A percentile compares a stretch with the other conserved stretches of the same genome.
Evolutionary conservation across 2,797 vertebrate species (phyloP).

Genomic region (Sphaeramia orbicularis): DNA sequence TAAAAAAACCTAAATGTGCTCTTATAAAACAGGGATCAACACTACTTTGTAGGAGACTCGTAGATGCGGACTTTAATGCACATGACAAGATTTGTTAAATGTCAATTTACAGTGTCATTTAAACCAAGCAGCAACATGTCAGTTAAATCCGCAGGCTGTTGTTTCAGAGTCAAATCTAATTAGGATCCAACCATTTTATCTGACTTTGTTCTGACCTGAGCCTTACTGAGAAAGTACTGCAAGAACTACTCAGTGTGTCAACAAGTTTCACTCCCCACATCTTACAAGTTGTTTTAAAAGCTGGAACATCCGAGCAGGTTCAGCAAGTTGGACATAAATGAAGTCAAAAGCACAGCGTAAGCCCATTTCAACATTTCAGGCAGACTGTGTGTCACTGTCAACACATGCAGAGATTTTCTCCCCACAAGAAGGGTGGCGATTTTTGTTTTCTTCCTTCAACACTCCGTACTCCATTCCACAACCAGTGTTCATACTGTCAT

Average conservation of each 20-base stretch:
- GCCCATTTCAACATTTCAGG: constrained; percentile 43
- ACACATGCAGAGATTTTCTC: constrained; percentile 56
- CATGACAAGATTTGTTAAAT: constrained; percentile 65
- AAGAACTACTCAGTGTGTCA: constrained; percentile 28
- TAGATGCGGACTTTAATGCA: constrained; percentile 35
- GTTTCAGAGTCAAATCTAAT: constrained; percentile 24
- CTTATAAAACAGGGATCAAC: constrained; percentile 24
- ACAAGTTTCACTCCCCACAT: constrained; percentile 42
- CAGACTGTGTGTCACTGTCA: constrained; percentile 27
- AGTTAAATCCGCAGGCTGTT: constrained; percentile 47
- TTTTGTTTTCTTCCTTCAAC: constrained; percentile 33
- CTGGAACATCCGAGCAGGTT: constrained; percentile 61
- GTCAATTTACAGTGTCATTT: constrained; percentile 65
- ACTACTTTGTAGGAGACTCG: constrained; percentile 18
- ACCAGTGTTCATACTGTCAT: constrained; percentile 65
- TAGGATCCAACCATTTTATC: constrained; percentile 23
- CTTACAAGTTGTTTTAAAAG: constrained; percentile 47
- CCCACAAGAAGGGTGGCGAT: constrained; percentile 25
- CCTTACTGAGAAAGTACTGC: constrained; percentile 23
- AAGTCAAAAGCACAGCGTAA: constrained; percentile 51
- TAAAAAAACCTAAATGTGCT: constrained; percentile 23
- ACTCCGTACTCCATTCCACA: constrained; percentile 50
- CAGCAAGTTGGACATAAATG: constrained; percentile 44
- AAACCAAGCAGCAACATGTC: constrained; percentile 75
- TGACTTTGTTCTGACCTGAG: constrained; percentile 31